Evolutionary conservation across 2,113 vertebrate genomes (phyloP).

Genomic region (Pithys albifrons): DNA sequence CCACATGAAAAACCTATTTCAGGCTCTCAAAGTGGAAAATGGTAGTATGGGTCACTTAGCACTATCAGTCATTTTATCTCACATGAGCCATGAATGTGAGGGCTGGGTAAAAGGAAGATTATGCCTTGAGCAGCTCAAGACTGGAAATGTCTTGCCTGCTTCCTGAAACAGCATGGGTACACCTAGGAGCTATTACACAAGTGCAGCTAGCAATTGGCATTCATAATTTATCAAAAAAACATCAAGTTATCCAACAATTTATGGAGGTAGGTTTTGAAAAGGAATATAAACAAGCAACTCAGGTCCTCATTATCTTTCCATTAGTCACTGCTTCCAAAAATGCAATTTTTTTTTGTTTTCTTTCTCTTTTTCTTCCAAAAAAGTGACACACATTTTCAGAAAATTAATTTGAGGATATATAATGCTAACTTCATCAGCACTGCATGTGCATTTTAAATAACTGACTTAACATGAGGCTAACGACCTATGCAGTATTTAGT

Average conservation of each 20-base stretch:
- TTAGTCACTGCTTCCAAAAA: not conserved
- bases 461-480: not conserved
- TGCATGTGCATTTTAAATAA: not conserved
- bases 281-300: not conserved
- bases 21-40: not conserved
- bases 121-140: not conserved
- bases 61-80: not conserved
- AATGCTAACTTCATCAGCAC: not conserved
- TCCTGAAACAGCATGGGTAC: not conserved
- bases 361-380: not conserved
- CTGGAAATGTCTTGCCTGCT: not conserved
- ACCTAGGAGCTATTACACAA: not conserved
- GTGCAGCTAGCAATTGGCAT: not conserved
- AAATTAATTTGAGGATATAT: not conserved
- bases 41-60: slow-evolving; percentile 3
- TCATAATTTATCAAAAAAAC: not conserved
- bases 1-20: slow-evolving; percentile 43
- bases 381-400: not conserved
- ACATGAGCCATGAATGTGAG: not conserved
- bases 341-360: not conserved
- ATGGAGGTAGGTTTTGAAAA: not conserved
- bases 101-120: not conserved
- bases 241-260: not conserved
- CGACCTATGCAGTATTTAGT: not conserved
- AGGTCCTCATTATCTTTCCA: not conserved